Evolutionary conservation across 2,797 vertebrate species (phyloP), one percentile per base, ranked within the genome.

Genomic region (Numenius phaeopus): DNA sequence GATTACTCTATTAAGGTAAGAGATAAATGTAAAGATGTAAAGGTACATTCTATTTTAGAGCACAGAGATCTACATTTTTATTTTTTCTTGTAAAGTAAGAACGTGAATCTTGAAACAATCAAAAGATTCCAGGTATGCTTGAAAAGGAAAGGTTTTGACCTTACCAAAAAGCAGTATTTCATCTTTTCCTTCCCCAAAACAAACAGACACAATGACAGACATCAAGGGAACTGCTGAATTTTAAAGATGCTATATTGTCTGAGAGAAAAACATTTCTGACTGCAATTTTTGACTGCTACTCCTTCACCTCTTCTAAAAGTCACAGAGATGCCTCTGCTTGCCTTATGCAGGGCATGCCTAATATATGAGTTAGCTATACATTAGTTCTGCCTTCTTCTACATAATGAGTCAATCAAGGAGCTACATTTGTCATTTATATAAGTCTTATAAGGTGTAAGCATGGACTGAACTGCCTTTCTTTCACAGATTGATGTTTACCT

Each of bases 191-290:
- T 90, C 27, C 17, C 19, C 65, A 50, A 91, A 96, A 81, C 75
- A 94, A 87, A 77, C 65, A 95, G 89, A 65, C 87, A 82, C 57
- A 47, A 85, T 94, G 96, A 95, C 94, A 91, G 87, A 85, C 59
- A 81, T 83, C 89, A 92, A 82, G 75, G 59, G 78, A 96, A 67
- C 57, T 70, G 64, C 57, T 89, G 90, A 94, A 96, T 96, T 96
- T 89, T 97, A 85, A 95, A 91, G 67, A 95, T 80, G 71, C 7
- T 55, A 17, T 72, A 59, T 71, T 67, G 15, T 89, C 37, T 75
- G 59, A 61, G 64, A 85, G 55, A 61, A 94, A 96, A 92, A 64
- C 37, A 64, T 80, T 73, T 64, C 55, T 91, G 81, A 77, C 87
- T 83, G 71, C 52, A 59, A 11, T 83, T 85, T 90, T 89, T 94